Evolutionary conservation across 2,888 invertebrate genomes (phyloP).

Genomic region (Chalcis sispes): DNA sequence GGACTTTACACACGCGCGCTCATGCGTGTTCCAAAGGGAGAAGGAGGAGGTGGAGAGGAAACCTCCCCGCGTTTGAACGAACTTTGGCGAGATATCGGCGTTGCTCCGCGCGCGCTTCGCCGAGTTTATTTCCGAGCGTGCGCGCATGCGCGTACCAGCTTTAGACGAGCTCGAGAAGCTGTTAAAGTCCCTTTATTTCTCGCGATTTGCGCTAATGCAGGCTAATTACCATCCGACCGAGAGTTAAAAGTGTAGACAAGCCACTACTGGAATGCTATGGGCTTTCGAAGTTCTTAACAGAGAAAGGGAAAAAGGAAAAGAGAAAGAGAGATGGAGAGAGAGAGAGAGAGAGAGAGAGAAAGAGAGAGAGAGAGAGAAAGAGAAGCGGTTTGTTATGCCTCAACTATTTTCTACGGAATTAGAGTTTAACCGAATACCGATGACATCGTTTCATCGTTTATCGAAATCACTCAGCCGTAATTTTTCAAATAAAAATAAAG

Average conservation of each 20-base stretch:
- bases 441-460: not conserved
- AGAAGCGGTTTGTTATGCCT: constrained; percentile 33
- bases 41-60: no score
- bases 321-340: not conserved
- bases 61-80: no score
- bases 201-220: constrained; percentile 69
- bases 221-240: constrained; percentile 70
- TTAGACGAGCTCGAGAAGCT: no score
- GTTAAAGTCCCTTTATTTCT: not conserved
- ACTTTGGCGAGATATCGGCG: no score
- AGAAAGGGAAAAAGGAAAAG: not conserved
- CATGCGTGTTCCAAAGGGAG: no score
- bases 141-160: not conserved
- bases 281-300: constrained; percentile 25
- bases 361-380: not conserved
- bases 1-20: not conserved
- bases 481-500: no score
- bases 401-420: constrained; percentile 66
- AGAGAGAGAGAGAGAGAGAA: not conserved
- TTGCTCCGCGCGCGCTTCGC: no score
- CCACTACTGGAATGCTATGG: constrained; percentile 59
- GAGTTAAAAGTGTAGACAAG: constrained; percentile 71
- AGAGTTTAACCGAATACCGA: constrained; percentile 59
- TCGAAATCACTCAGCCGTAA: no score
- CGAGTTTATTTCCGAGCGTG: no score